Base-by-base conservation (phyloP, 2,888 invertebrate genomes). In the Mactromeris polynyma region DNA sequence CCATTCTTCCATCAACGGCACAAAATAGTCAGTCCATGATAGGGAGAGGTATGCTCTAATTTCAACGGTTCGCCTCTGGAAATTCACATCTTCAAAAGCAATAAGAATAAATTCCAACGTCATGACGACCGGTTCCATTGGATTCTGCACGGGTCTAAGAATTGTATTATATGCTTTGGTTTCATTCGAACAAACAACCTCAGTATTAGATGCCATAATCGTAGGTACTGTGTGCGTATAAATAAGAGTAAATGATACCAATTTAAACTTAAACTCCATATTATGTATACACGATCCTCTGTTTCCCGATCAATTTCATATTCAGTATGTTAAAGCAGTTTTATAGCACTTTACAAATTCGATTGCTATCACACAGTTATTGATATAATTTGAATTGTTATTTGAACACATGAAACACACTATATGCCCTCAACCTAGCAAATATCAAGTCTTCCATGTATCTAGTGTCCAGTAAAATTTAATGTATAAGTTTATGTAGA, bases 1-100 rank as follows among this genome's bases (percentile, higher is more conserved):
- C 83, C 83, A 83, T 31, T 33, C 42, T 6, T 73, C 36, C 2
- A 73, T 14, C 31, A 14, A 33, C 2, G 33, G 36, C 9, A 73
- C 26, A 31, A 69, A 83, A 42, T 46, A 42, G 19, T 83, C 83
- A 0, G 9, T 73, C 83, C 83, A 83, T 46, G 11, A 11, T 46
- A 83, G 19, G 17, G 1, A 33, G 2, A 73, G n/a, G 6, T 69
- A 69, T 7, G 42, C 33, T 6, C 83, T n/a, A 0, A 42, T 26
- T 17, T 19, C 38, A 11, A 42, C 73, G 4, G n/a, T 33, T 31
- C 73, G 69, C 17, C 33, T n/a, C 3, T 42, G 40, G 17, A 83
- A 69, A 17, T 83, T 42, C 6, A 83, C 21, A 21, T 83, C 9
- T 69, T 46, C 42, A 26, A 83, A 38, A 73, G 83, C 40, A 31